Evolutionary conservation across 2,113 vertebrate genomes (phyloP), one percentile per base, ranked within the genome.

Genomic region (Candoia aspera): DNA sequence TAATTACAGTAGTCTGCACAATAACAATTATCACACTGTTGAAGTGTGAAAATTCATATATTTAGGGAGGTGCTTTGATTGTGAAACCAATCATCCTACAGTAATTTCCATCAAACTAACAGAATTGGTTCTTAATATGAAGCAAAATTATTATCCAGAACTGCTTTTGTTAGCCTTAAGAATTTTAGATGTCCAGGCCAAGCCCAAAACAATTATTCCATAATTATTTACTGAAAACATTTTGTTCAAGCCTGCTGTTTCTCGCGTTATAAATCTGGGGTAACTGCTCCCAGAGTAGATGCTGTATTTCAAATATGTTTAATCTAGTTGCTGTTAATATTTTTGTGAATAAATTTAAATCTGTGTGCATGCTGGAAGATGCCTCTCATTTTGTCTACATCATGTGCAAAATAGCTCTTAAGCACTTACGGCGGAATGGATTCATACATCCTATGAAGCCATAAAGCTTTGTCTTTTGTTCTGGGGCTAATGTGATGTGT

Each of bases 181-280:
- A 59, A 29, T 13, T 87, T 87, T 68, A 8, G 91, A 91, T 23
- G 8, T n/a, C 49, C 79, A 1, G 5, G 13, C 33, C 83, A 89
- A 4, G 17, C 79, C 46, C 3, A 87, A 29, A 55, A 12, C 1
- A n/a, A 91, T 49, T 79, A 87, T 37, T 94, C 64, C 24, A 0
- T 23, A 89, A 92, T 92, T 92, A 92, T 92, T 92, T 89, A 92
- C 87, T 89, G 58, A 85, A 92, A 89, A 89, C 87, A 92, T 92
- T 89, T 88, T 92, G 87, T 57, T 85, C 46, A 55, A 19, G 79
- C 87, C 91, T 85, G 91, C 91, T 92, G 91, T 84, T 92, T 85
- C 33, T 89, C n/a, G 23, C 79, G 12, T 92, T 85, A 64, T 64
- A 64, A 92, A 89, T 79, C 73, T 85, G 87, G 79, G 19, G n/a